Base-by-base conservation (phyloP, 2,113 vertebrate species). In the Collichthys lucidus region DNA sequence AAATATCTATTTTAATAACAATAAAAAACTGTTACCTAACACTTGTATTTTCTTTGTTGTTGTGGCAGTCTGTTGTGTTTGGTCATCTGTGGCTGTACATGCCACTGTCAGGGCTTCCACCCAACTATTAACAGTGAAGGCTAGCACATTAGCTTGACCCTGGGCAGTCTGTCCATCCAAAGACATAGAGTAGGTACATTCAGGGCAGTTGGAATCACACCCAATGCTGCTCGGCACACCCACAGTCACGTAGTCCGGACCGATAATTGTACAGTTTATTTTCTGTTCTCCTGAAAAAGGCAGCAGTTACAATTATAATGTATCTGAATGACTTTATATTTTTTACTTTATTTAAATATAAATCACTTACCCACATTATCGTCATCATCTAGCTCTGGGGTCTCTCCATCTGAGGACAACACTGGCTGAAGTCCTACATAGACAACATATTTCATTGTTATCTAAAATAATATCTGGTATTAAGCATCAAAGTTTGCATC, bases 241-340 rank as follows among this genome's bases (percentile, higher is more conserved):
- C 66, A 92, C 82, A 0, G 88, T 93, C 62, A 91, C 89, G 31
- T 70, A 87, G 72, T 72, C 60, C 2, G 86, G 89, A 6, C 85
- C 89, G 1, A 22, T 0, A 9, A 94, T 79, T 0, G 1, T 7
- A 76, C 57, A 72, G 24, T 1, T 47, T 24, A 72, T 9, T 7
- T 63, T 44, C 31, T 40, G 29, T 17, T 11, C 66, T 4, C 49
- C 90, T 91, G 81, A 68, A 89, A 89, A 70, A 17, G 31, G 24
- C 19, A 50, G 10, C 10, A 61, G 14, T 47, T 19, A 81, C 44
- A 24, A 20, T 24, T 10, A 9, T 50, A 8, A 56, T 42, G 22
- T 42, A 17, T 56, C 17, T 49, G 42, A 4, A 62, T 40, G n/a
- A 19, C 4, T 50, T 70, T 19, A 52, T 3, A 12, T 50, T 57